phyloP scores from a whole-genome alignment of 1,140 invertebrate species.

The Drosophila ercepeae region DNA sequence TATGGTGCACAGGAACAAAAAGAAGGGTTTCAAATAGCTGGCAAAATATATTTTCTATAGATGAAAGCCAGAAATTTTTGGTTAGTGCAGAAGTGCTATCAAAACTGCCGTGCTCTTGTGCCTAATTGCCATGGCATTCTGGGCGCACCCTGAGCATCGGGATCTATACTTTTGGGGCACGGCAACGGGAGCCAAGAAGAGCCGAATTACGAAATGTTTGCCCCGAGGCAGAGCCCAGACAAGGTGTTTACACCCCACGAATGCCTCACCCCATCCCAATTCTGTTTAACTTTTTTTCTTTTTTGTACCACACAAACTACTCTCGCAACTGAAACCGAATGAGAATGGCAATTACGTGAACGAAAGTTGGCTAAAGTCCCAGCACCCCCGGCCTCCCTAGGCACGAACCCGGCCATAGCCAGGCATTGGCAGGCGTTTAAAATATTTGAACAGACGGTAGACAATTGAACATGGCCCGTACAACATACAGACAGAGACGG shows the following conservation, averaged over 20 bases:
- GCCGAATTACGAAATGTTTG: constrained; percentile 43
- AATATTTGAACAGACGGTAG: constrained; percentile 52
- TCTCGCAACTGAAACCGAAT: constrained; percentile 37
- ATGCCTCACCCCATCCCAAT: neutral
- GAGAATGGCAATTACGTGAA: constrained; percentile 50
- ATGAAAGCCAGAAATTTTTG: neutral
- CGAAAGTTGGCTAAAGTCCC: constrained; percentile 38
- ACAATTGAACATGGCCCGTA: constrained; percentile 41
- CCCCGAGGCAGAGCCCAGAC: constrained; percentile 28
- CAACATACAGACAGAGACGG: constrained; percentile 29
- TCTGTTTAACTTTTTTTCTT: neutral
- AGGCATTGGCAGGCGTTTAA: constrained; percentile 45
- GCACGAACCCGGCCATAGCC: neutral
- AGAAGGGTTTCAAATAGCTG: no score
- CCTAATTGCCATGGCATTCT: constrained; percentile 49
- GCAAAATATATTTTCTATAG: neutral
- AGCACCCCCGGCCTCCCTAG: constrained; percentile 6
- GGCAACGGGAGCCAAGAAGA: constrained; percentile 30
- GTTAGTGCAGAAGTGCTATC: constrained; percentile 15
- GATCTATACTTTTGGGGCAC: constrained; percentile 36
- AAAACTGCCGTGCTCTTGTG: constrained; percentile 18
- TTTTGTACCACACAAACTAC: constrained; percentile 19
- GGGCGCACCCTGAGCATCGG: constrained; percentile 40
- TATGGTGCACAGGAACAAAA: constrained; percentile 11
- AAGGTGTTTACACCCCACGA: constrained; percentile 47